Conservation (phyloP, 2,113 vertebrate species). For the Campylomormyrus tamandua region DNA sequence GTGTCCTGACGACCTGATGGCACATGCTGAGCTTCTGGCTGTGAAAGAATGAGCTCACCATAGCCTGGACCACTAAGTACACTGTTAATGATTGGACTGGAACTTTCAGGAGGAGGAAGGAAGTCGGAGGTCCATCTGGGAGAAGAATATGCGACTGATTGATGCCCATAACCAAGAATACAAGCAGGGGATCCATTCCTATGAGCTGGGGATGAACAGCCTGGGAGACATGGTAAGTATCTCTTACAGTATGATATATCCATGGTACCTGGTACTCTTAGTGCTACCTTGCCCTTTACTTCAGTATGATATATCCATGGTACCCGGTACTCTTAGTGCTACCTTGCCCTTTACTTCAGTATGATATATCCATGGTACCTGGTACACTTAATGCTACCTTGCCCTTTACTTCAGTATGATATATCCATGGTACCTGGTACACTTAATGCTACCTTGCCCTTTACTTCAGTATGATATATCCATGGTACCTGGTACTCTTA, state of each 20-base stretch:
- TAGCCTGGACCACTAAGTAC: not conserved
- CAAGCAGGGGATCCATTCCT: conserved; percentile 71
- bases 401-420: too few species aligned
- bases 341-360: too few species aligned
- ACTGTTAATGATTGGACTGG: not conserved
- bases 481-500: not conserved
- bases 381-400: too few species aligned
- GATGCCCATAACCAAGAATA: conserved; percentile 80
- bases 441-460: too few species aligned
- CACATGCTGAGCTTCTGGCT: conserved; percentile 58
- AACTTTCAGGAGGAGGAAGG: conserved; percentile 66
- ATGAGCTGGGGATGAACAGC: conserved; percentile 84
- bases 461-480: not conserved
- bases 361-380: too few species aligned
- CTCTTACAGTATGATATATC: not conserved
- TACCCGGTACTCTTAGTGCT: not conserved
- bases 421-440: too few species aligned
- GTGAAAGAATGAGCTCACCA: not conserved
- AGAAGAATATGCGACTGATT: conserved; percentile 80
- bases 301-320: not conserved
- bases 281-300: too few species aligned
- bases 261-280: too few species aligned
- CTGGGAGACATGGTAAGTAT: conserved; percentile 83
- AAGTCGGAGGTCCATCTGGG: conserved; percentile 75
- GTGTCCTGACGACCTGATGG: conserved; percentile 68